Conservation (phyloP, 2,888 invertebrate genomes). For the Drosophila atroscutellata region DNA sequence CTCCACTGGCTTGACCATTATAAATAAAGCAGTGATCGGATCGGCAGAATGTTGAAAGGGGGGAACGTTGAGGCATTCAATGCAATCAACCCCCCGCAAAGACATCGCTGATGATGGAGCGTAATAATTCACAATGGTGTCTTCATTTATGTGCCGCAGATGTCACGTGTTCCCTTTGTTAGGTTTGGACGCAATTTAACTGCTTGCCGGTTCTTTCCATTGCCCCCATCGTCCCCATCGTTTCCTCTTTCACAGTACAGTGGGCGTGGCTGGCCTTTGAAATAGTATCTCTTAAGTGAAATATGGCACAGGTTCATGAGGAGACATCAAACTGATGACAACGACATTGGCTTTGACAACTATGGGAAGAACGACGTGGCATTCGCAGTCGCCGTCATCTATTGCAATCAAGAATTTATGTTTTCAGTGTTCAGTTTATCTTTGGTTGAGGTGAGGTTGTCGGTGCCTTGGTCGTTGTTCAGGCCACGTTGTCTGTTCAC, state of each 20-base stretch:
- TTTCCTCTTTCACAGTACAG: not conserved
- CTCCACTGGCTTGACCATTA: constrained; percentile 37
- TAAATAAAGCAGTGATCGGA: constrained; percentile 49
- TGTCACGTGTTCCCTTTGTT: constrained; percentile 77
- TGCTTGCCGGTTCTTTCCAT: constrained; percentile 27
- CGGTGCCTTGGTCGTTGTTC: constrained; percentile 6
- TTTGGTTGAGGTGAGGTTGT: constrained; percentile 40
- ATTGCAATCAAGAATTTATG: constrained; percentile 80
- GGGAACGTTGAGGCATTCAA: not conserved
- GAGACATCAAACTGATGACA: constrained; percentile 75
- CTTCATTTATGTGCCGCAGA: constrained; percentile 76
- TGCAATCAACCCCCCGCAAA: constrained; percentile 1
- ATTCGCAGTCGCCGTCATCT: constrained; percentile 49
- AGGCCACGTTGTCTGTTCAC: constrained; percentile 1
- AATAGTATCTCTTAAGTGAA: constrained; percentile 67
- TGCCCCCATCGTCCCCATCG: not conserved
- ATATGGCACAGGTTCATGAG: constrained; percentile 77
- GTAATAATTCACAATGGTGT: constrained; percentile 71
- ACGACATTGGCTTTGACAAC: constrained; percentile 42
- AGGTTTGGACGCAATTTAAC: constrained; percentile 64
- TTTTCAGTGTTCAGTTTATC: constrained; percentile 67
- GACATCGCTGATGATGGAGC: constrained; percentile 51
- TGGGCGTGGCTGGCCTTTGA: constrained; percentile 47
- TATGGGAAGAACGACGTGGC: constrained; percentile 32
- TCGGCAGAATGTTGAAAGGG: not conserved